Base-by-base conservation (phyloP, 2,888 invertebrate species). In the Drosophila paranaensis region DNA sequence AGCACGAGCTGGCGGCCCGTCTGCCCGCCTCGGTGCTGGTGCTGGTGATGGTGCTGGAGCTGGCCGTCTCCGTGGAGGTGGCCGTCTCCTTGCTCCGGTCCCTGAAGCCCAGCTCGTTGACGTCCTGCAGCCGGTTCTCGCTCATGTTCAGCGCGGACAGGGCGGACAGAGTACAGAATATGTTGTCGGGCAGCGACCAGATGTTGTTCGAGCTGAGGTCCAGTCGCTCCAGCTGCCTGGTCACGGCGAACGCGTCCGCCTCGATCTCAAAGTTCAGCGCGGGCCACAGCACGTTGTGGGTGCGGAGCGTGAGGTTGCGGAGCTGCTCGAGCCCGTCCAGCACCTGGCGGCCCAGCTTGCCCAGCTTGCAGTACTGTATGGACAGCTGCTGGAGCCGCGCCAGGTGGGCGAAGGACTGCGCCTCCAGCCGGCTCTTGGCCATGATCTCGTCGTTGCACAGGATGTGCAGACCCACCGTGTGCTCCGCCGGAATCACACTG, bases 201-300 rank as follows among this genome's bases (percentile, higher is more conserved):
- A 97, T 97, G 92, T 97, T 97, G 93, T 97, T 97, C 90, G 95
- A 95, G 91, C 97, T 97, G 78, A 98, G 94, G 92, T 98, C 97
- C 76, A 97, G 94, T 82, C 96, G 94, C 93, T 97, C 97, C 84
- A 97, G 94, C 91, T 97, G 96, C 73, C 95, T 94, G 67, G 96
- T 95, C 69, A 95, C 95, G 69, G 95, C 94, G 92, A 97, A 97
- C 87, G 96, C 96, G 78, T 96, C 96, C 42, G 95, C 94, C 85
- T 96, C 96, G 88, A 97, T 95, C 92, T 97, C 97, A 91, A 98
- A 94, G 89, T 96, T 97, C 93, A 97, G 95, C 57, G 96, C 96
- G 16, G 96, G 96, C 96, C 97, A 97, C 88, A 96, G 95, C 55
- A 96, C 96, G 92, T 97, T 97, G 93, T 97, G 95, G 51, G 97